Evolutionary conservation across 2,888 invertebrate species (phyloP).

Genomic region (Polyommatus icarus): DNA sequence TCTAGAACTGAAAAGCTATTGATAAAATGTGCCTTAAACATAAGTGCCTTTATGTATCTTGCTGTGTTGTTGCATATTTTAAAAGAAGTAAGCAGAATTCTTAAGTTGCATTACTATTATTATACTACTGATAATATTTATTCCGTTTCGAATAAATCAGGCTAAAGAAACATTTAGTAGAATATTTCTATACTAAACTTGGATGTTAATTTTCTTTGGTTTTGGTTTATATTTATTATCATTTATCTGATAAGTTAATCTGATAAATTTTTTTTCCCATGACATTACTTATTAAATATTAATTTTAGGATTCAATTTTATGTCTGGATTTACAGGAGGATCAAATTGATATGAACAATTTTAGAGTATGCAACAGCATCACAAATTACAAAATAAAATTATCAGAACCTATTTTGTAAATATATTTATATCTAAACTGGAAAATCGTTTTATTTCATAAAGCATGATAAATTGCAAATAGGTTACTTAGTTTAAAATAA

Average conservation of each 20-base stretch:
- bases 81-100: neutral
- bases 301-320: neutral
- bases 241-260: too few relatives aligned
- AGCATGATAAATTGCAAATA: neutral
- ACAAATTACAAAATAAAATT: neutral
- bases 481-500: neutral
- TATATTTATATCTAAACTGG: constrained; percentile 37
- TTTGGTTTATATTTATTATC: too few relatives aligned
- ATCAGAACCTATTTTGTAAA: constrained; percentile 38
- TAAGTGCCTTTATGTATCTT: neutral
- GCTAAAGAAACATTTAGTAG: too few relatives aligned
- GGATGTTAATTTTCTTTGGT: too few relatives aligned
- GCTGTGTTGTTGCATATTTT: constrained; percentile 13
- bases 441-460: constrained; percentile 18
- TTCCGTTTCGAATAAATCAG: too few relatives aligned
- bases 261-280: neutral
- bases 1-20: neutral
- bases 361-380: neutral
- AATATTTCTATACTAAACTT: too few relatives aligned
- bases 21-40: neutral
- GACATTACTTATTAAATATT: neutral
- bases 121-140: too few relatives aligned
- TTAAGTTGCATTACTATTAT: too few relatives aligned
- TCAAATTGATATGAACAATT: neutral
- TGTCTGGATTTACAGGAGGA: neutral